These are phyloP conservation scores for Diadumene lineata DNA, from an alignment of 92 coral and sea anemone genomes.

Conservation along the genomic window DNA sequence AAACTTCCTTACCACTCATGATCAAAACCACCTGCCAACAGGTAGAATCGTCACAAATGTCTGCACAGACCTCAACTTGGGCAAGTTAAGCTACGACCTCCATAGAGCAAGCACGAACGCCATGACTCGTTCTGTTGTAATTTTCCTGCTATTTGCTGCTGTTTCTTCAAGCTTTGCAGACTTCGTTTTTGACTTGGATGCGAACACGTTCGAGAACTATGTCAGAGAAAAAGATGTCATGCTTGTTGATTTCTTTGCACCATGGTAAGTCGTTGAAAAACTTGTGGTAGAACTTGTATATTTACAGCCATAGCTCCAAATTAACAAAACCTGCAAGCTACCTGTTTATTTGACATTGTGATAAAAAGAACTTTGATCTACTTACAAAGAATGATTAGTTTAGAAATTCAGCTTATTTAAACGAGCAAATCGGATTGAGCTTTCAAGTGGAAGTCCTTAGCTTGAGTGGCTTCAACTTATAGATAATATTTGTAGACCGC, in stretches of 20 bases:
- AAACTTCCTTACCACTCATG: slow-evolving; percentile 26
- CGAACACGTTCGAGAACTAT: slow-evolving; percentile 73
- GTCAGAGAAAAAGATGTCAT: slow-evolving; percentile 86
- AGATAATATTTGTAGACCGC: background rate
- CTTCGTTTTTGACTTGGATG: slow-evolving; percentile 73
- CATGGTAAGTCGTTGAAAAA: slow-evolving; percentile 71
- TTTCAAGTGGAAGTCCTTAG: slow-evolving; percentile 1
- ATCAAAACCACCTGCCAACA: slow-evolving; percentile 22
- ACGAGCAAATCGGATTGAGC: no score
- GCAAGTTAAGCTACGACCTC: slow-evolving; percentile 10
- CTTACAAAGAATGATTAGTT: no score
- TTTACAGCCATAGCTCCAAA: background rate
- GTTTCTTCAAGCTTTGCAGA: slow-evolving; percentile 42
- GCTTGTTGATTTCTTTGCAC: slow-evolving; percentile 96
- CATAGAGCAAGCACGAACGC: no score
- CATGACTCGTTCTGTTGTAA: slow-evolving; percentile 1
- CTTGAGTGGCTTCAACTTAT: background rate
- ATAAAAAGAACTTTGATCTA: background rate
- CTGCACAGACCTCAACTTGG: background rate
- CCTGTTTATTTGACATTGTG: background rate
- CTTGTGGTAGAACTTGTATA: background rate
- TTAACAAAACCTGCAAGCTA: background rate
- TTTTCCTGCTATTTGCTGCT: slow-evolving; percentile 20
- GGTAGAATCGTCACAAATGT: slow-evolving; percentile 14
- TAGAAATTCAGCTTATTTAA: no score